Base-by-base conservation (phyloP, 2,797 vertebrate species). In the Anas bernieri region DNA sequence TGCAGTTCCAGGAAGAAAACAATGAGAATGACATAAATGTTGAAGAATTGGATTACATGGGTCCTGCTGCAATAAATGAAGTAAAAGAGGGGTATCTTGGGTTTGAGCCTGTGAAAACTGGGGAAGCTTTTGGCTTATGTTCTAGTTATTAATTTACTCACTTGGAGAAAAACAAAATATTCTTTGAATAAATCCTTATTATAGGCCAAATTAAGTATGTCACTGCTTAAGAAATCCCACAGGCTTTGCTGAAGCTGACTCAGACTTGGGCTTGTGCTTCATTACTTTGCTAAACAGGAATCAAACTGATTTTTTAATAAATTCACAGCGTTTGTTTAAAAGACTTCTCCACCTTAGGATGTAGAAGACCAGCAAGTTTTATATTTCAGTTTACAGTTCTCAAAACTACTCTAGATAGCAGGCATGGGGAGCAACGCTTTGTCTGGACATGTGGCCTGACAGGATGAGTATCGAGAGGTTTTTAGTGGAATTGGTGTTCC, bases 1-100 rank as follows among this genome's bases (percentile, higher is more conserved):
- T 92, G 85, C 84, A 90, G 1, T 96, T 97, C 92, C 87, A 74
- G 85, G 95, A 90, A 92, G 74, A 88, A 94, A 88, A 88, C 91
- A 94, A 93, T 84, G 56, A 61, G 90, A 67, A 48, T 94, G 92
- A 91, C 87, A 86, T 83, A 91, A 86, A 86, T 50, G 74, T 90
- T 95, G 90, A 90, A 88, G 93, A 94, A 86, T 91, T 90, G 89
- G 83, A 86, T 96, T 94, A 70, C 87, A 61, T 5, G 87, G 52
- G 35, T 84, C 83, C 84, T 81, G 78, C 87, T 91, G 83, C 80
- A 92, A 58, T 73, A 82, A 37, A 5, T 90, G 90, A 93, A 39
- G 52, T 91, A 2, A 43, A n/a, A 72, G 50, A 80, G 28, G 64
- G 72, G 88, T 87, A 63, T 48, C 79, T 97, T 90, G 74, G 76